phyloP scores from a whole-genome alignment of 1,140 invertebrate species.

The Mizuhopecten yessoensis region DNA sequence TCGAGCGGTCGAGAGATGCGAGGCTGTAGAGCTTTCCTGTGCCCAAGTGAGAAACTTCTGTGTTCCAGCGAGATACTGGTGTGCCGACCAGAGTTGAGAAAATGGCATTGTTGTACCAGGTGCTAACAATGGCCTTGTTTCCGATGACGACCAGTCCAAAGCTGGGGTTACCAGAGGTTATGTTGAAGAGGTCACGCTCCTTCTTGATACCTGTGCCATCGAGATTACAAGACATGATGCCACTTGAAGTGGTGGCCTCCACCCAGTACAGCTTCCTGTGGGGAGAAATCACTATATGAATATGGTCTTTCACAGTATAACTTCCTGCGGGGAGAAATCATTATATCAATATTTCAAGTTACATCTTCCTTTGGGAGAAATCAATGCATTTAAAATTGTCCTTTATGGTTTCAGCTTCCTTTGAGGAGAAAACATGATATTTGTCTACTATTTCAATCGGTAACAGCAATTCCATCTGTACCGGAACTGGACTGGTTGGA shows the following conservation, averaged over 20 bases:
- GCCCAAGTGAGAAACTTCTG: constrained; percentile 43
- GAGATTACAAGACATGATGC: constrained; percentile 70
- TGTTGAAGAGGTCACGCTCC: constrained; percentile 61
- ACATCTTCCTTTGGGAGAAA: too few species aligned
- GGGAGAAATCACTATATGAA: neutral
- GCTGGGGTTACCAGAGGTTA: constrained; percentile 55
- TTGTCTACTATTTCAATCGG: too few species aligned
- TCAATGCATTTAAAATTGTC: too few species aligned
- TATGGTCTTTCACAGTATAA: too few species aligned
- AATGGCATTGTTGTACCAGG: constrained; percentile 65
- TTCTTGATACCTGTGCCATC: constrained; percentile 66
- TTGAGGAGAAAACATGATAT: too few species aligned
- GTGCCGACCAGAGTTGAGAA: constrained; percentile 69
- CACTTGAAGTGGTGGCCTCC: constrained; percentile 63
- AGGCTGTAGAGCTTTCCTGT: constrained; percentile 43
- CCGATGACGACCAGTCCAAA: constrained; percentile 73
- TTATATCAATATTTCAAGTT: too few species aligned
- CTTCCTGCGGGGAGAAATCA: too few species aligned
- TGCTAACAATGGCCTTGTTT: constrained; percentile 68
- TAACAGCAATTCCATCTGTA: too few species aligned
- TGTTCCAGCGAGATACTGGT: constrained; percentile 62
- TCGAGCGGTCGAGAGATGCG: neutral
- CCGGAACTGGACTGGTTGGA: too few species aligned
- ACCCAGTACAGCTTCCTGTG: constrained; percentile 73
- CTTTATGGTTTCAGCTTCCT: too few species aligned